phyloP scores from a whole-genome alignment of 2,113 vertebrate species.

The Toxostoma redivivum region DNA sequence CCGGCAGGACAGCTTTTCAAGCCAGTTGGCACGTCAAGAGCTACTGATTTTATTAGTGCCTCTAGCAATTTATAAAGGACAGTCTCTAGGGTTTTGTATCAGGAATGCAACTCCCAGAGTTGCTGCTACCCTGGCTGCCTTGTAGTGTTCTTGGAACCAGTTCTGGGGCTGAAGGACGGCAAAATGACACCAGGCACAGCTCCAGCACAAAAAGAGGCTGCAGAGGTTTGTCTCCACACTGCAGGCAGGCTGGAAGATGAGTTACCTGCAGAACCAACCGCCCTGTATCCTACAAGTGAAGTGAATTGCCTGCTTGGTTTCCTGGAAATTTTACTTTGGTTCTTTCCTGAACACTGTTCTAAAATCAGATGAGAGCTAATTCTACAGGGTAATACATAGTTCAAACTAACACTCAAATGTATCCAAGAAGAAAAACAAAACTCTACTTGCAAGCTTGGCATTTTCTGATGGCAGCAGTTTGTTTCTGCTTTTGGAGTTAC shows the following conservation, averaged over 20 bases:
- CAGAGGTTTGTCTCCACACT: background rate
- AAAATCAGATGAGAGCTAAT: background rate
- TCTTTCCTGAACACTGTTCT: background rate
- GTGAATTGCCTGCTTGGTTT: background rate
- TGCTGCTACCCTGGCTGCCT: background rate
- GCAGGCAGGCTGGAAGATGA: background rate
- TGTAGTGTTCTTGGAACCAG: background rate
- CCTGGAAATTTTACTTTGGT: background rate
- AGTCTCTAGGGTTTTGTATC: background rate
- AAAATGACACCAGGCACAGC: background rate
- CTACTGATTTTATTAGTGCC: background rate
- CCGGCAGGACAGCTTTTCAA: background rate
- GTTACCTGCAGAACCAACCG: accelerated
- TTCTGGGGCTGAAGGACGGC: background rate
- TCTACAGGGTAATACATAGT: background rate
- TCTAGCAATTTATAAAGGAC: background rate
- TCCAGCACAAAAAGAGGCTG: background rate
- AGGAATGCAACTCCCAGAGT: background rate
- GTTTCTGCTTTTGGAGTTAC: background rate
- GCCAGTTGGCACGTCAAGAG: background rate
- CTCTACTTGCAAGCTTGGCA: background rate
- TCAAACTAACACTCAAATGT: background rate
- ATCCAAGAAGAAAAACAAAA: background rate
- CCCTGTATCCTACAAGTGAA: background rate
- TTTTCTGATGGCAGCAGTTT: background rate